Conservation (phyloP, 1,140 invertebrate species). For the Calliphora vicina region DNA sequence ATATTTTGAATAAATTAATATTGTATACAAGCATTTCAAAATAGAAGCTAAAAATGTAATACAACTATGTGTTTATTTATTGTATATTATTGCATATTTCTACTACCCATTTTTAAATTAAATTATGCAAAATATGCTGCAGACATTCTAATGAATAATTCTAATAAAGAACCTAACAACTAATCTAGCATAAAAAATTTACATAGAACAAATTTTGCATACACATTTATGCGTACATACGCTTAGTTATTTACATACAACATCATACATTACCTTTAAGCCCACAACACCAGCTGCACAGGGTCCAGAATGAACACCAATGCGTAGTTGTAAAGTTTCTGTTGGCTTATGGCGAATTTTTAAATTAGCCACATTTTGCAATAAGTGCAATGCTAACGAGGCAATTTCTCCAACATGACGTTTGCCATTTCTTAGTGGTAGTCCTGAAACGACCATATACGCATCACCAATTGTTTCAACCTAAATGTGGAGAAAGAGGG, state of each 20-base stretch:
- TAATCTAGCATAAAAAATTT: background rate
- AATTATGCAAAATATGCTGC: background rate
- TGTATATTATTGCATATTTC: too few relatives aligned
- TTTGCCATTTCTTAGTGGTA: conserved; percentile 79
- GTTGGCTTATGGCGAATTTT: conserved; percentile 81
- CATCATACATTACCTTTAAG: conserved; percentile 69
- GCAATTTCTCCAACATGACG: conserved; percentile 79
- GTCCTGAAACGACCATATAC: conserved; percentile 93
- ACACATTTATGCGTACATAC: too few relatives aligned
- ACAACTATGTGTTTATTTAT: too few relatives aligned
- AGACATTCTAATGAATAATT: too few relatives aligned
- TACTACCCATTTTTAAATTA: too few relatives aligned
- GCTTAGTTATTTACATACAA: too few relatives aligned
- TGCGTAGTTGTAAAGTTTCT: conserved; percentile 79
- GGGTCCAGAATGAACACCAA: conserved; percentile 84
- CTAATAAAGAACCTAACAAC: too few relatives aligned
- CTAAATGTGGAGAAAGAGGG: conserved; percentile 61
- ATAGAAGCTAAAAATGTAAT: too few relatives aligned
- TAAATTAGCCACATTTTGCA: conserved; percentile 85
- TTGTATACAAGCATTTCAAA: too few relatives aligned
- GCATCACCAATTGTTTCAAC: conserved; percentile 96
- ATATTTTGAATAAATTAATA: too few relatives aligned
- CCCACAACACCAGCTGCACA: conserved; percentile 87
- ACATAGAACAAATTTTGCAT: background rate
- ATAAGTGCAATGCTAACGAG: conserved; percentile 86